Base-by-base conservation (phyloP, 2,113 vertebrate genomes). In the Anas platyrhynchos region DNA sequence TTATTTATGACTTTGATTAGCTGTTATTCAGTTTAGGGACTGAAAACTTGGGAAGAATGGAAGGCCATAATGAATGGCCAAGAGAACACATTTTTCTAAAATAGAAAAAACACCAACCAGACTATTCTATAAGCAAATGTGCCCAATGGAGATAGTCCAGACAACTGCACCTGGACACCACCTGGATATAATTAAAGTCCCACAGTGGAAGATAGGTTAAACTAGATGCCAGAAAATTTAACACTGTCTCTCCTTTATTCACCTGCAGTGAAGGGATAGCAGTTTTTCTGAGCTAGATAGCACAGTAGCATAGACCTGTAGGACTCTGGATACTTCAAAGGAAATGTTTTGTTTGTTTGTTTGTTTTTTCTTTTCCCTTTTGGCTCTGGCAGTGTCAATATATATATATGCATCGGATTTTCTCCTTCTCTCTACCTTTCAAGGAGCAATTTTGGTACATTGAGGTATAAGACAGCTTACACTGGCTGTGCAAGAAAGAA, bases 141-240 rank as follows among this genome's bases (percentile, higher is more conserved):
- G 83, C 95, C 96, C 95, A 92, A 86, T 93, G 97, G 96, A 97
- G 74, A 93, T 92, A 86, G 94, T 85, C 63, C 83, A 89, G 94
- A 93, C 79, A 90, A 91, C 80, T 91, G 96, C 97, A 97, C 95
- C 96, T 97, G 97, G 95, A 94, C 92, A 93, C 97, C 97, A 98
- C 97, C 98, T 97, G 97, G 96, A 96, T 89, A 95, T 96, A 97
- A 97, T 98, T 98, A 77, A 76, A 48, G 91, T 97, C 89, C 93
- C 83, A 95, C 94, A 91, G 88, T 86, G 94, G 92, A 95, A 93
- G 94, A 96, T 85, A 83, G 80, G 83, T 95, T 96, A 92, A 97
- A 97, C 86, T 90, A 73, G 63, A 95, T 96, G 95, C 96, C 88
- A 96, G 93, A 91, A 97, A 96, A 89, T 92, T 20, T 91, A 98